Evolutionary conservation across 2,888 invertebrate species (phyloP), one percentile per base, ranked within the genome.

Genomic region (Autographa pulchrina): DNA sequence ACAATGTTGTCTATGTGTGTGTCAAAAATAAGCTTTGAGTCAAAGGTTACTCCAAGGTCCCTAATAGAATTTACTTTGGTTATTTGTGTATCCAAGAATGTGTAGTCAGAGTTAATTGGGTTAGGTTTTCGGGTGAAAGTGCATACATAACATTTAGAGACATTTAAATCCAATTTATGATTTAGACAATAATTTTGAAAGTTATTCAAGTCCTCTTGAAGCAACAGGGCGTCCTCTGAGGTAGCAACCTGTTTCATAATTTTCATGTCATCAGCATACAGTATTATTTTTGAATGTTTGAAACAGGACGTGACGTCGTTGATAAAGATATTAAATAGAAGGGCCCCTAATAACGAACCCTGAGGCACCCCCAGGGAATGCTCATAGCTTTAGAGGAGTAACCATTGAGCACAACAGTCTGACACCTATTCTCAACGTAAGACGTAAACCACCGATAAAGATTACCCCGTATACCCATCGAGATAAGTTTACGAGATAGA

Each of bases 251-350:
- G 52, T 18, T 9, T 18, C 18, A 52, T 18, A 18, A 52, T 52
- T 14, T 52, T 52, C 52, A 52, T 52, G 18, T 52, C 52, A 18
- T 59, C 58, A 5, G 58, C 58, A 31, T 59, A 59, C 14, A 59
- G 8, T 16, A 59, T 5, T 14, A 59, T 20, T 59, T 59, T 59
- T 13, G 58, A 25, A 16, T 59, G 13, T 11, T 6, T 2, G 16
- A 59, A 59, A 59, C 25, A 14, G 7, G 32, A 25, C 2, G 1
- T 2, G 25, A 59, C 7, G 20, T 59, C 58, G 8, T 59, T 31
- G 4, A 59, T 31, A 59, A 59, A 31, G 9, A 52, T 59, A 59
- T 59, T 59, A 59, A 59, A 59, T 16, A 59, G 31, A 8, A 59
- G 31, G 8, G 58, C 14, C 16, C 58, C 58, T 14, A 59, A 25